Conservation (phyloP, 2,797 vertebrate genomes). For the Sarcoramphus papa region DNA sequence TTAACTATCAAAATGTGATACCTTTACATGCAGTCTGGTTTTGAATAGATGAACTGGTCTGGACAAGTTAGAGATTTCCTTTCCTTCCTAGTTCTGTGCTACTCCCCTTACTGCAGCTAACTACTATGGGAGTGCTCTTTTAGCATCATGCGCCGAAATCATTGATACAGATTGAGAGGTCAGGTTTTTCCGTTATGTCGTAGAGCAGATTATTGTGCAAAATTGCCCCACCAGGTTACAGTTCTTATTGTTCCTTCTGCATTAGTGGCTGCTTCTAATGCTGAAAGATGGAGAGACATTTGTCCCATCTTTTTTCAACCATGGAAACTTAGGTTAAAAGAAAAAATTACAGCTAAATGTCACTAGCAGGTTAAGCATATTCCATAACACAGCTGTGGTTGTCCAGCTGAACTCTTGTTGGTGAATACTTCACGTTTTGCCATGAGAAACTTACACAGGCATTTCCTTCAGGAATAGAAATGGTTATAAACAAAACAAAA, state of each 20-base stretch:
- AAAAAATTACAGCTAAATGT: background rate
- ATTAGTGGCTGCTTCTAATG: background rate
- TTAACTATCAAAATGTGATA: rapidly evolving
- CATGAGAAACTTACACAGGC: background rate
- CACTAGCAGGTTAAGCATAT: background rate
- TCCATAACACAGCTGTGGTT: background rate
- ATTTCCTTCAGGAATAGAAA: background rate
- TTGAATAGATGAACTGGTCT: background rate
- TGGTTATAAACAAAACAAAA: background rate
- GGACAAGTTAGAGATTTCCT: background rate
- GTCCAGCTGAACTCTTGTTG: background rate
- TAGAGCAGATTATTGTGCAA: background rate
- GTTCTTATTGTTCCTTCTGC: background rate
- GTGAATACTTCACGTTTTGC: background rate
- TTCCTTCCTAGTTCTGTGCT: background rate
- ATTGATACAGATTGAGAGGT: rapidly evolving
- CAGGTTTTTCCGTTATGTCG: background rate
- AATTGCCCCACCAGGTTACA: too few relatives aligned
- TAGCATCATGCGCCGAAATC: background rate
- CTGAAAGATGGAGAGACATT: background rate
- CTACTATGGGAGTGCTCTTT: background rate
- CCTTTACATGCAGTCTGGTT: background rate
- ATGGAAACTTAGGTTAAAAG: background rate
- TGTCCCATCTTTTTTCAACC: background rate
- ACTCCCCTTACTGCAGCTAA: background rate